Evolutionary conservation across 1,140 invertebrate genomes (phyloP).

Genomic region (Pachyrhynchus sulphureomaculatus): DNA sequence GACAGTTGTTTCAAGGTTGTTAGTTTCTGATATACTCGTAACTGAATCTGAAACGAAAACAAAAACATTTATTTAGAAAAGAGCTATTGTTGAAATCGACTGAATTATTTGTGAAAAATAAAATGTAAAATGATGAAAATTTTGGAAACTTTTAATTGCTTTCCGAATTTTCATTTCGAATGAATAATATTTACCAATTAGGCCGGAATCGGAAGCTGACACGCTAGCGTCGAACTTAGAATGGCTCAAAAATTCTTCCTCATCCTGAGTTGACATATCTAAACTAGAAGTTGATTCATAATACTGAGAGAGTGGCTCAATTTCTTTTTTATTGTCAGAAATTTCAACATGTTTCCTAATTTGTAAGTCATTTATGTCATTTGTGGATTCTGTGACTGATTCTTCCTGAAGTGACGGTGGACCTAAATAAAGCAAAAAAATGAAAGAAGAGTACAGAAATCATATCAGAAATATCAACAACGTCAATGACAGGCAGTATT

Average conservation of each 20-base stretch:
- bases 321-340: constrained; percentile 32
- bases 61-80: too few relatives aligned
- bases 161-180: too few relatives aligned
- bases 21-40: constrained; percentile 46
- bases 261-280: constrained; percentile 45
- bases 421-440: constrained; percentile 27
- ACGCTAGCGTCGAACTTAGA: constrained; percentile 46
- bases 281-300: constrained; percentile 48
- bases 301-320: constrained; percentile 36
- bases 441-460: too few relatives aligned
- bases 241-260: constrained; percentile 38
- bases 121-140: too few relatives aligned
- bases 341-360: constrained; percentile 21
- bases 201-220: constrained; percentile 46
- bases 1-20: constrained; percentile 39
- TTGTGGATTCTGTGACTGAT: constrained; percentile 37
- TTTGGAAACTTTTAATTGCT: too few relatives aligned
- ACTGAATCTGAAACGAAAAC: constrained; percentile 43
- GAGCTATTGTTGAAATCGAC: too few relatives aligned
- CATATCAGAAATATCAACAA: too few relatives aligned
- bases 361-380: constrained; percentile 32
- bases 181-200: constrained; percentile 46
- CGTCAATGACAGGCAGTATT: too few relatives aligned
- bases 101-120: too few relatives aligned
- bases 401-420: constrained; percentile 47